Evolutionary conservation across 2,113 vertebrate genomes (phyloP).

Genomic region (Columba livia): DNA sequence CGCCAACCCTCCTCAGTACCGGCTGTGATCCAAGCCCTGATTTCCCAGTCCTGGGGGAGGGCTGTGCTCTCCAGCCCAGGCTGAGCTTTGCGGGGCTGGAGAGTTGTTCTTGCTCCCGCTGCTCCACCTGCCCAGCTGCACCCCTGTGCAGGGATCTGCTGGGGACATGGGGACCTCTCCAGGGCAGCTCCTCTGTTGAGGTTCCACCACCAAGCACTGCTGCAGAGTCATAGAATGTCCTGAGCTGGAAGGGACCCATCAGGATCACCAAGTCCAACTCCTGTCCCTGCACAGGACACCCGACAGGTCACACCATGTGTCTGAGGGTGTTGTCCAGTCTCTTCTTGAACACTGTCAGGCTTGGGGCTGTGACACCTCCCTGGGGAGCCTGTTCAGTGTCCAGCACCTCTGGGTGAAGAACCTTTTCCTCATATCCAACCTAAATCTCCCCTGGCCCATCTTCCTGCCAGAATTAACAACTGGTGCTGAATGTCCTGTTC

Average conservation of each 20-base stretch:
- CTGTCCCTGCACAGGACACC: too few relatives aligned
- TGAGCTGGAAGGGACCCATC: too few relatives aligned
- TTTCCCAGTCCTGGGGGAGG: neutral
- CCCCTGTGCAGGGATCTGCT: accelerated
- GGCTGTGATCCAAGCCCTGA: neutral
- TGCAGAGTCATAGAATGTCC: neutral
- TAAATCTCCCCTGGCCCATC: too few relatives aligned
- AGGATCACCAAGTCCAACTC: too few relatives aligned
- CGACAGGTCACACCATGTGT: too few relatives aligned
- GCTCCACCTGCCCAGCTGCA: neutral
- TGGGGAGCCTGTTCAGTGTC: too few relatives aligned
- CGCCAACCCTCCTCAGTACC: neutral
- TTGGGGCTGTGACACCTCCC: too few relatives aligned
- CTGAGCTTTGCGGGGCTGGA: neutral
- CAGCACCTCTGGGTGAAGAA: too few relatives aligned
- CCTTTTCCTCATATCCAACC: too few relatives aligned
- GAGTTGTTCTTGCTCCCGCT: neutral
- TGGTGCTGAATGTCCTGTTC: accelerated
- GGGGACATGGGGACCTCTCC: neutral
- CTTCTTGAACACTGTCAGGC: too few relatives aligned
- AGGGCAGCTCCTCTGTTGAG: neutral
- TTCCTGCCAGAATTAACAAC: neutral
- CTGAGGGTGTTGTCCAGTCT: too few relatives aligned
- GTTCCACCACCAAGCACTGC: accelerated
- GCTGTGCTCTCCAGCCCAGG: neutral